These are phyloP conservation scores for Pecten maximus DNA, from an alignment of 2,888 invertebrate species.

Conservation along the genomic window DNA sequence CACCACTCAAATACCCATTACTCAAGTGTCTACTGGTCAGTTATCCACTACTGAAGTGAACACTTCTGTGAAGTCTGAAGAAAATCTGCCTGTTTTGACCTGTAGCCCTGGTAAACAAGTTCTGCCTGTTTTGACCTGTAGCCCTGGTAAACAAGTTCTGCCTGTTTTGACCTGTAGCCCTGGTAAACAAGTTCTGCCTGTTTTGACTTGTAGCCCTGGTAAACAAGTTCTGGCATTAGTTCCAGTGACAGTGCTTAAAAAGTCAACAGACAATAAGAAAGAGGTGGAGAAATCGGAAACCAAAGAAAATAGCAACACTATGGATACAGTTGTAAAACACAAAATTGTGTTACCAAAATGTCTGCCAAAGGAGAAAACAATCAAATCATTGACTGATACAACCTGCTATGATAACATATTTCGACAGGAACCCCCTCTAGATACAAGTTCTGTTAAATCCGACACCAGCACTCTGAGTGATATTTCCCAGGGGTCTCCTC, in stretches of 20 bases:
- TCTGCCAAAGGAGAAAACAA: neutral
- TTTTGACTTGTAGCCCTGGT: neutral
- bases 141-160: neutral
- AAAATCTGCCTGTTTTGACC: neutral
- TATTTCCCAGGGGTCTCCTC: slow-evolving; percentile 61
- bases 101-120: neutral
- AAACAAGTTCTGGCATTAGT: neutral
- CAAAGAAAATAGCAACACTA: neutral
- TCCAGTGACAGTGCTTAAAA: neutral
- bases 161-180: neutral
- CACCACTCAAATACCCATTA: neutral
- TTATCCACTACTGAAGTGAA: neutral
- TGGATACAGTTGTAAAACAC: neutral
- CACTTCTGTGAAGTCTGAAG: neutral
- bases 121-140: neutral
- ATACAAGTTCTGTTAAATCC: slow-evolving; percentile 74
- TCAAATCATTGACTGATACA: neutral
- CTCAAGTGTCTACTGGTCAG: neutral
- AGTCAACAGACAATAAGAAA: neutral
- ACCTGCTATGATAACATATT: slow-evolving; percentile 66
- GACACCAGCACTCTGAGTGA: slow-evolving; percentile 64
- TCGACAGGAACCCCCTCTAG: slow-evolving; percentile 68
- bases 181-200: neutral
- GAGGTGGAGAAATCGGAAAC: neutral
- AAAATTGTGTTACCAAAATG: slow-evolving; percentile 26